phyloP scores from a whole-genome alignment of 2,113 vertebrate species.

The Rhodinocichla rosea region DNA sequence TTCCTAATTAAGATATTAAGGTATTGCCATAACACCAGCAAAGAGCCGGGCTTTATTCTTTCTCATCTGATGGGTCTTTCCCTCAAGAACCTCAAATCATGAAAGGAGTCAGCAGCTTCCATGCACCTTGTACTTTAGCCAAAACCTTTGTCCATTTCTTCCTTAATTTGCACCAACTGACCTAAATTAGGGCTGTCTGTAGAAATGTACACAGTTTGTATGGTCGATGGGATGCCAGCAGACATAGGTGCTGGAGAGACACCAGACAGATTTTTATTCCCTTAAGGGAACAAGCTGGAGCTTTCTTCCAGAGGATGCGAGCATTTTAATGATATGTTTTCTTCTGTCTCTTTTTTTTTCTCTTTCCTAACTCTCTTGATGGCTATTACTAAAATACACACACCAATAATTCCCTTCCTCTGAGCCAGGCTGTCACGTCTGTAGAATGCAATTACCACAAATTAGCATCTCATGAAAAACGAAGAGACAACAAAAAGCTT shows the following conservation, averaged over 20 bases:
- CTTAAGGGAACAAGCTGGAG: not conserved
- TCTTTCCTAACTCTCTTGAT: not conserved
- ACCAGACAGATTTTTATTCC: not conserved
- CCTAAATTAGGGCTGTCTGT: not conserved
- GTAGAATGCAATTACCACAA: conserved; percentile 34
- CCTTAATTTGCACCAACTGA: not conserved
- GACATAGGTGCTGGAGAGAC: not conserved
- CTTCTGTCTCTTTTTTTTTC: not conserved
- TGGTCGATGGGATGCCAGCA: not conserved
- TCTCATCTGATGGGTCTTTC: not conserved
- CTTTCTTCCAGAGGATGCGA: not conserved
- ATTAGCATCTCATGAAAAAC: conserved; percentile 37
- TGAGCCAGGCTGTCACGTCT: not conserved
- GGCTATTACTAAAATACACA: conserved; percentile 25
- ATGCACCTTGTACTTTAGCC: not conserved
- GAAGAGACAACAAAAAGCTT: not conserved
- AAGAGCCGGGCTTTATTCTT: not conserved
- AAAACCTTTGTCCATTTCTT: not conserved
- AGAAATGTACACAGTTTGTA: not conserved
- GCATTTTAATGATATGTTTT: not conserved
- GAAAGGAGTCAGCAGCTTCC: not conserved
- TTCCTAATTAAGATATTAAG: not conserved
- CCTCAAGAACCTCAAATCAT: not conserved
- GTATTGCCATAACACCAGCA: not conserved
- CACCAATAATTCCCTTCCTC: conserved; percentile 22